These are phyloP conservation scores for Hyposoter dolosus DNA, from an alignment of 2,888 invertebrate genomes.

Conservation along the genomic window DNA sequence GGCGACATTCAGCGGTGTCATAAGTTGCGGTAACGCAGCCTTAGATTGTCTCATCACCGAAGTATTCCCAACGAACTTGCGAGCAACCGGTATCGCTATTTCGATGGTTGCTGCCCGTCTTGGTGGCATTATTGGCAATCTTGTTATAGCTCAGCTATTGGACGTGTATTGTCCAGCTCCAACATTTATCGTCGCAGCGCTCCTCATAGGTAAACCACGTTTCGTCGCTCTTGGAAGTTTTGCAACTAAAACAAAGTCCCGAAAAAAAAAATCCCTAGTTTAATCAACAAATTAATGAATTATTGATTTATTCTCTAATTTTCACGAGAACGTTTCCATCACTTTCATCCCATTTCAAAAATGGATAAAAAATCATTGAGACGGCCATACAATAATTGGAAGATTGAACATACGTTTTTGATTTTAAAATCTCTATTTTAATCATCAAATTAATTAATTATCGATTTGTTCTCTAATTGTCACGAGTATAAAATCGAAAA, in stretches of 20 bases:
- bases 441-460: too few relatives aligned
- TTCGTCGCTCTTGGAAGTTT: neutral
- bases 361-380: too few relatives aligned
- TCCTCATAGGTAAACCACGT: conserved; percentile 88
- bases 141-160: conserved; percentile 94
- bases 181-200: conserved; percentile 94
- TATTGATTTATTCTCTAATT: too few relatives aligned
- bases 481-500: too few relatives aligned
- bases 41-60: conserved; percentile 97
- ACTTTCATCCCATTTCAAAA: neutral
- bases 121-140: conserved; percentile 95
- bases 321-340: neutral
- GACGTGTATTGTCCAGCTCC: conserved; percentile 96
- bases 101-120: conserved; percentile 96
- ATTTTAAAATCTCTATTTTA: too few relatives aligned
- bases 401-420: neutral
- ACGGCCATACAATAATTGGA: too few relatives aligned
- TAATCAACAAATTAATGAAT: too few relatives aligned
- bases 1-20: conserved; percentile 94
- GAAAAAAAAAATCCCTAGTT: too few relatives aligned
- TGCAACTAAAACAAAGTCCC: neutral
- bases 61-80: conserved; percentile 95
- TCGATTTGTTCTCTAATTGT: too few relatives aligned
- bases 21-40: conserved; percentile 95
- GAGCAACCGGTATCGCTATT: conserved; percentile 96